phyloP scores from a whole-genome alignment of 1,140 invertebrate species.

The Thalassaphorura encarpata region DNA sequence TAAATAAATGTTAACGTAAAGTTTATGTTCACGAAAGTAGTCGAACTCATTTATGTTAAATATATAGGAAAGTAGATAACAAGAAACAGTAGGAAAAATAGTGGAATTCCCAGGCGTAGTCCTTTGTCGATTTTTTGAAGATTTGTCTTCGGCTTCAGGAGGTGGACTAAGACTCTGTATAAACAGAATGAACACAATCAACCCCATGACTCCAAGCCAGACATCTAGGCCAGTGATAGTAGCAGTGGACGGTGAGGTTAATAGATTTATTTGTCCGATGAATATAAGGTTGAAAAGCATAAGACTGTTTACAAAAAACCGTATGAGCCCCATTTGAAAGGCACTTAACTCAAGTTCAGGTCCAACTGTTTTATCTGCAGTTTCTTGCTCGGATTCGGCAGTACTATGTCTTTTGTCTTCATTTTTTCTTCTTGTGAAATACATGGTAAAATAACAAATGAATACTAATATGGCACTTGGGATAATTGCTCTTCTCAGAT shows the following conservation, averaged over 20 bases:
- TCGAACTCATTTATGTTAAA: slow-evolving; percentile 2
- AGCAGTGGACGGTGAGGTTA: slow-evolving; percentile 6
- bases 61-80: slow-evolving; percentile 19
- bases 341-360: background rate
- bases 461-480: slow-evolving; percentile 9
- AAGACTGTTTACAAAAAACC: slow-evolving; percentile 15
- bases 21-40: background rate
- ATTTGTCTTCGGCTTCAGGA: background rate
- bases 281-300: slow-evolving; percentile 8
- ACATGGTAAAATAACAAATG: slow-evolving; percentile 21
- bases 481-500: slow-evolving; percentile 14
- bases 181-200: slow-evolving; percentile 6
- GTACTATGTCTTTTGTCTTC: background rate
- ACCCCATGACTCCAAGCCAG: slow-evolving; percentile 6
- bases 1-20: too few relatives aligned
- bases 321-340: background rate
- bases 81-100: slow-evolving; percentile 9
- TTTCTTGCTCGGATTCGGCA: background rate
- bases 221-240: slow-evolving; percentile 20
- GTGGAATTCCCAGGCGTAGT: slow-evolving; percentile 2
- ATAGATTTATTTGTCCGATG: slow-evolving; percentile 14
- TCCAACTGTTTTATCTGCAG: background rate
- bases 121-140: slow-evolving; percentile 8
- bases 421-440: too few relatives aligned
- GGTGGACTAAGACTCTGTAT: slow-evolving; percentile 3